Evolutionary conservation across 2,113 vertebrate genomes (phyloP).

Genomic region (Aythya baeri): DNA sequence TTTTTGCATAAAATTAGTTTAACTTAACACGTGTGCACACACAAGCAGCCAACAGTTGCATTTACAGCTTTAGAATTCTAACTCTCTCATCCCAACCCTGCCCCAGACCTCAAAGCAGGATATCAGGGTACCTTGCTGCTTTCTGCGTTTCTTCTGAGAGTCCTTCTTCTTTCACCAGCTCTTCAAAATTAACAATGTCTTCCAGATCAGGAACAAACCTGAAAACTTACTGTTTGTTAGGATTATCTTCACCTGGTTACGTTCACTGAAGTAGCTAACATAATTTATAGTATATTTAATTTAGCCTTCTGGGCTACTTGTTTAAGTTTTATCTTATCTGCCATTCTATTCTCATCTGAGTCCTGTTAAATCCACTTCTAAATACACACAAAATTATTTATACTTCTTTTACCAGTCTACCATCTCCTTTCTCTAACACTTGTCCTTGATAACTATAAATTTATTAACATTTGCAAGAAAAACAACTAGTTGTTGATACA

Average conservation of each 20-base stretch:
- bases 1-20: neutral
- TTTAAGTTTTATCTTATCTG: neutral
- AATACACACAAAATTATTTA: neutral
- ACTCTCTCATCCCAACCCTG: neutral
- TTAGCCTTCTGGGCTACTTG: neutral
- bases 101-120: neutral
- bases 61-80: neutral
- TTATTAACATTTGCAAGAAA: neutral
- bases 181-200: slow-evolving; percentile 98
- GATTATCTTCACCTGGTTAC: neutral
- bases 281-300: neutral
- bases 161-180: slow-evolving; percentile 95
- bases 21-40: neutral
- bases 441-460: neutral
- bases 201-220: slow-evolving; percentile 99
- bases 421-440: neutral
- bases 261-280: neutral
- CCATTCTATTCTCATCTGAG: neutral
- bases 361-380: neutral
- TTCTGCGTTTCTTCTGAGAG: slow-evolving; percentile 93
- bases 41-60: neutral
- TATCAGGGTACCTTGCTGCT: slow-evolving; percentile 85
- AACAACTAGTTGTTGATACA: neutral
- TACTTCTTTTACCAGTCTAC: neutral
- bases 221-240: slow-evolving; percentile 36